Evolutionary conservation across 1,140 invertebrate genomes (phyloP), one percentile per base, ranked within the genome.

Genomic region (Tenebrio molitor): DNA sequence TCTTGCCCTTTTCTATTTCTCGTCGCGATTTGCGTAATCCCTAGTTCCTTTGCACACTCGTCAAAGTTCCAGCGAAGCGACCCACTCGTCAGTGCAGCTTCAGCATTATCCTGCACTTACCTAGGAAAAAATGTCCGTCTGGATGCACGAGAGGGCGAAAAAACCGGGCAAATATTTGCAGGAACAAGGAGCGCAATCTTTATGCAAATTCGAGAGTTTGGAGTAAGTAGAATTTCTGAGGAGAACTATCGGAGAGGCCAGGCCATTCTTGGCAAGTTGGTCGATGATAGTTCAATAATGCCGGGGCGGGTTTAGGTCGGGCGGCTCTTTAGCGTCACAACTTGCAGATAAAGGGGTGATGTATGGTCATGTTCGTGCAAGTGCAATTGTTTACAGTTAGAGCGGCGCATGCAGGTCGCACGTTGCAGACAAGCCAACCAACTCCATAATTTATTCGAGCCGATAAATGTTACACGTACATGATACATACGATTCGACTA

Each of bases 271-370:
- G 34, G 33, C 39, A 39, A 65, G 33, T 65, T 65, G 62, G 36
- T 73, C 66, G 72, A 73, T 69, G 53, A 44, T 67, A 69, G 65
- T 63, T 73, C 72, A 73, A 73, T 73, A 69, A 68, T 21, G 62
- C 25, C 17, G 39, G 53, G 63, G 29, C 50, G 53, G 71, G 65
- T 63, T 66, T 69, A 64, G 66, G 46, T 73, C 66, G 23, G 23
- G 53, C 39, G 29, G 50, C 53, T 73, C 66, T 73, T 69, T 73
- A 39, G 39, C 46, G 66, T 68, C 72, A 62, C 65, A 50, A 8
- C 33, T 16, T 53, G 53, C 19, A 69, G 72, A 69, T 73, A 69
- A 69, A 73, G 66, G 34, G 46, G 29, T 69, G 66, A 69, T 73
- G 67, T 69, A 73, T 73, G 66, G 16, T 63, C 36, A 46, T 73